Percentiles rank a stretch among this genome's conserved stretches.
Evolutionary conservation across 2,113 vertebrate genomes (phyloP).

Genomic region (Leptosomus discolor): DNA sequence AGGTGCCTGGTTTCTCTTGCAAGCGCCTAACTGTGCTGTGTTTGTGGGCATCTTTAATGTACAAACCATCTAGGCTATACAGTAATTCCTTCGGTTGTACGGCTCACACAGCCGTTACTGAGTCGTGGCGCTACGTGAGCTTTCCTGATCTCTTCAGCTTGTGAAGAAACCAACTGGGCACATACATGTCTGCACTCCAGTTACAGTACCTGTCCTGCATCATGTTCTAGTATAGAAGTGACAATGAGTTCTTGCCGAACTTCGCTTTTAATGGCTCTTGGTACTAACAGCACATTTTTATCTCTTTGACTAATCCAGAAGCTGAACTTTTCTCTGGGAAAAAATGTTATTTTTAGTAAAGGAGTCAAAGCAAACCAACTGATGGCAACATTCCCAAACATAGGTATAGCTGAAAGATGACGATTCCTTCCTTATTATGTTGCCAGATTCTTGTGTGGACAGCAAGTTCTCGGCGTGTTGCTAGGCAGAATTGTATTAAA

Average conservation of each 20-base stretch:
- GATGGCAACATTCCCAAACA: constrained; percentile 31
- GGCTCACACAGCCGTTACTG: background rate
- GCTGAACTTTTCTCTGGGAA: background rate
- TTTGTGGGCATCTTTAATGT: background rate
- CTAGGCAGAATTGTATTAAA: constrained; percentile 47
- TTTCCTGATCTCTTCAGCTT: background rate
- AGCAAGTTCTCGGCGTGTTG: constrained; percentile 24
- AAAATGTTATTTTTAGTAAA: constrained; percentile 27
- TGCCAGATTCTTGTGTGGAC: background rate
- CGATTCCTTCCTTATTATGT: background rate
- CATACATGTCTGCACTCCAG: background rate
- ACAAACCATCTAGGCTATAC: background rate
- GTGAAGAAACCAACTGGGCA: background rate
- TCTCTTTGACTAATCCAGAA: background rate
- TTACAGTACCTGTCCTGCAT: background rate
- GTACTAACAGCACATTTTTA: constrained; percentile 13
- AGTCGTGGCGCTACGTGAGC: background rate
- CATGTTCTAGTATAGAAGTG: background rate
- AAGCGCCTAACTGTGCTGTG: background rate
- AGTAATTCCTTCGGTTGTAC: background rate
- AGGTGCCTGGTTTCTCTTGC: background rate
- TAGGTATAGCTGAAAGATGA: constrained; percentile 15
- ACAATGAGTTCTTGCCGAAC: background rate
- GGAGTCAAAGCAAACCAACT: background rate
- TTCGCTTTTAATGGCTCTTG: background rate